Evolutionary conservation across 1,140 invertebrate species (phyloP).

Genomic region (Myzus persicae): DNA sequence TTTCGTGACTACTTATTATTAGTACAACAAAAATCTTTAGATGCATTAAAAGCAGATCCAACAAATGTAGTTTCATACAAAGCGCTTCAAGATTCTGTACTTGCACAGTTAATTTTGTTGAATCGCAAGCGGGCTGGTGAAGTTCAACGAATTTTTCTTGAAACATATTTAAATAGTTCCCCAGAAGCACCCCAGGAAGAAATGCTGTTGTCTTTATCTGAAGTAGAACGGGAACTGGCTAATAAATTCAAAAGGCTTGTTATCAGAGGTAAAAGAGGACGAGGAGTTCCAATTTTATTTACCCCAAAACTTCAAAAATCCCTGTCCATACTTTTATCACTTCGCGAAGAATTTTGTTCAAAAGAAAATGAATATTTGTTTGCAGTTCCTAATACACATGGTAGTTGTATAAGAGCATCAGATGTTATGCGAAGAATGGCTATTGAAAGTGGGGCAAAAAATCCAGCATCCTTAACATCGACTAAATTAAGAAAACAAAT

Average conservation of each 20-base stretch:
- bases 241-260: not conserved
- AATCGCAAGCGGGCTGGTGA: not conserved
- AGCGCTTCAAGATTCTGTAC: not conserved
- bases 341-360: not conserved
- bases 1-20: not conserved
- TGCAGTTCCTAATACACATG: not conserved
- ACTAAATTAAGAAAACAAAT: not conserved
- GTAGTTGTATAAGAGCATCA: not conserved
- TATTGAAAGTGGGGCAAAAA: not conserved
- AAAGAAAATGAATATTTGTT: not conserved
- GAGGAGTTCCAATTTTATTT: slow-evolving; percentile 11
- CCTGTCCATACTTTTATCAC: not conserved
- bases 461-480: not conserved
- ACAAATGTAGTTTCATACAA: not conserved
- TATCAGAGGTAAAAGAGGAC: not conserved
- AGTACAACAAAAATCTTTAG: not conserved
- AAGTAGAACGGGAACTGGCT: not conserved
- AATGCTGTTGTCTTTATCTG: not conserved
- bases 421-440: not conserved
- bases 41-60: not conserved
- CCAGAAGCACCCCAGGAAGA: not conserved
- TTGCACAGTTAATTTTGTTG: not conserved
- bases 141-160: not conserved
- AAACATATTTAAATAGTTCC: not conserved
- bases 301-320: not conserved